phyloP scores from a whole-genome alignment of 1,140 invertebrate species.

The Aphelenchoides fujianensis region DNA sequence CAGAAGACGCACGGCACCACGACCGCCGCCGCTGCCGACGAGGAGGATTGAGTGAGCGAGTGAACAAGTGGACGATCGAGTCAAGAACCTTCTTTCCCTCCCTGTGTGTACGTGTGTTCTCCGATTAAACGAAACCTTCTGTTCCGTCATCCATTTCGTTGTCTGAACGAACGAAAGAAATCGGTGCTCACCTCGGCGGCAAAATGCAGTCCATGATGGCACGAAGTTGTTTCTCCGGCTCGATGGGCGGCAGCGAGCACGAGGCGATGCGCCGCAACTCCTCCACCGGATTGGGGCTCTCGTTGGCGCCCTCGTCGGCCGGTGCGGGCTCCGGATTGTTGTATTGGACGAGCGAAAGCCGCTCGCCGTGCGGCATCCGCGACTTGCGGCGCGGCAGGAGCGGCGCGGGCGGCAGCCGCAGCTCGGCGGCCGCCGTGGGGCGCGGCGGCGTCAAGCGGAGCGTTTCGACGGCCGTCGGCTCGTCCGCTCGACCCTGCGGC shows the following conservation, averaged over 20 bases:
- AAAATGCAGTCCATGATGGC: slow-evolving; percentile 92
- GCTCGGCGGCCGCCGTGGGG: neutral
- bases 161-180: no score
- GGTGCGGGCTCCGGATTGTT: slow-evolving; percentile 21
- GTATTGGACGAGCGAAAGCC: slow-evolving; percentile 13
- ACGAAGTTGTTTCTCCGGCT: slow-evolving; percentile 65
- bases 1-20: slow-evolving; percentile 67
- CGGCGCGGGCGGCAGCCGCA: neutral
- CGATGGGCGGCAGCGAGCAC: slow-evolving; percentile 31
- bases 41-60: no score
- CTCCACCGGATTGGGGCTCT: slow-evolving; percentile 62
- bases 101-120: no score
- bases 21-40: no score
- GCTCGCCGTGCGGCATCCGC: neutral
- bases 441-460: neutral
- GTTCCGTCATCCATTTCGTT: no score
- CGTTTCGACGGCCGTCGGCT: no score
- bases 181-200: slow-evolving; percentile 72
- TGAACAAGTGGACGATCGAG: no score
- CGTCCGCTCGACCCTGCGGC: no score
- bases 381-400: neutral
- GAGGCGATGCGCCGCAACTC: slow-evolving; percentile 59
- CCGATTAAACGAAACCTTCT: no score
- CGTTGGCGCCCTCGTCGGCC: slow-evolving; percentile 40
- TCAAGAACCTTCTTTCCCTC: no score